Base-by-base conservation (phyloP, 2,113 vertebrate genomes). In the Phylloscopus whistleri region DNA sequence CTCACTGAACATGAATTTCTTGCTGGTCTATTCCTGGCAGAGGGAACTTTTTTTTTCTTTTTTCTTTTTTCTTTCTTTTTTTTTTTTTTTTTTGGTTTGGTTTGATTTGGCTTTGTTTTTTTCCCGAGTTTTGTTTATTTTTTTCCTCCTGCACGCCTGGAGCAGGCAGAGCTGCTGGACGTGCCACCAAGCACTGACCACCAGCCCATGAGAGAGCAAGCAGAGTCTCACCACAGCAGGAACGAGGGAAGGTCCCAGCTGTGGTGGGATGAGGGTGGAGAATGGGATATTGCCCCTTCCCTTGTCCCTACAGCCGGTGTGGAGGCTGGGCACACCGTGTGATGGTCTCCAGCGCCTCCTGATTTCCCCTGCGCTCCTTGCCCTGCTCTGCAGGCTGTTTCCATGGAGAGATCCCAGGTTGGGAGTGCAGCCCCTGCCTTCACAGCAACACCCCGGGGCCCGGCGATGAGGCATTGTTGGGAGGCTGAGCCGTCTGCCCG, bases 281-380 rank as follows among this genome's bases (percentile, higher is more conserved):
- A 21, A 20, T 51, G 53, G 16, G 20, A 26, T 52, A 16, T 16
- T 2, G 3, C 11, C 27, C n/a, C 28, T 82, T 52, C 48, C 52
- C 44, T 16, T 84, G 53, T 12, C 44, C 30, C 58, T 56, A 2
- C 0, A 5, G 39, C 66, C 6, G 0, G 0, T 63, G 19, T 0
- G 0, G 70, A 63, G 23, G 15, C 26, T 64, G 75, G 49, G 43
- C 48, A 21, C 0, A 2, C 26, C 13, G 3, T 1, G 10, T 23
- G 51, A 41, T 7, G 21, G 19, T 16, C n/a, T 39, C 27, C 60
- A 21, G 2, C 0, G 2, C 37, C 74, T 24, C 55, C 19, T 55
- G 39, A 2, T 13, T 62, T 68, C 67, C 43, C 10, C 1, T 2
- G 2, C 0, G 0, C 11, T 26, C 41, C 55, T 63, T 62, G 58